A percentile compares a stretch with the other conserved stretches of the same genome.
phyloP scores from a whole-genome alignment of 2,888 invertebrate genomes.

The Lasioglossum figueresi region DNA sequence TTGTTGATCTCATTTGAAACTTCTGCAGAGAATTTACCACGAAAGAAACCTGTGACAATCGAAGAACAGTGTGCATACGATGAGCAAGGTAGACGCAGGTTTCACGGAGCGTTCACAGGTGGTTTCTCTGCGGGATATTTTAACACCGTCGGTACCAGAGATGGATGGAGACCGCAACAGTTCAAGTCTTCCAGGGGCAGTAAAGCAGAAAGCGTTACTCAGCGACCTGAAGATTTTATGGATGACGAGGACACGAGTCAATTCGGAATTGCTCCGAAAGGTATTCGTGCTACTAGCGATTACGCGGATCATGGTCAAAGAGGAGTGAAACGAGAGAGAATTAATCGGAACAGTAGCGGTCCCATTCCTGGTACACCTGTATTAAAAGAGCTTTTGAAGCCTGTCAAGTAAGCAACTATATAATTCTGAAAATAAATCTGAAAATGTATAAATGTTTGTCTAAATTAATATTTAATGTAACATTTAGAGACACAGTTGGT shows the following conservation, averaged over 20 bases:
- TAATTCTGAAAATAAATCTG: background rate
- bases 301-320: constrained; percentile 86
- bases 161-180: constrained; percentile 96
- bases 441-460: background rate
- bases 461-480: constrained; percentile 23
- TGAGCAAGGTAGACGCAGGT: constrained; percentile 94
- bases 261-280: constrained; percentile 97
- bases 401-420: constrained; percentile 84
- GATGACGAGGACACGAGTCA: constrained; percentile 98
- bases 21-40: constrained; percentile 89
- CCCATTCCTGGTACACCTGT: constrained; percentile 85
- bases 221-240: constrained; percentile 97
- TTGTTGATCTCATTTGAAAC: background rate
- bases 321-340: constrained; percentile 81
- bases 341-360: constrained; percentile 72
- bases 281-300: constrained; percentile 91
- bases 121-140: constrained; percentile 99
- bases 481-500: constrained; percentile 90
- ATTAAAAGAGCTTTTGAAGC: constrained; percentile 85
- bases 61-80: constrained; percentile 96
- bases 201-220: constrained; percentile 86
- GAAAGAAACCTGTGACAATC: constrained; percentile 91
- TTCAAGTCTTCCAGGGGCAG: constrained; percentile 95
- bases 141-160: constrained; percentile 97
- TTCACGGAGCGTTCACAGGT: constrained; percentile 99